phyloP scores from a whole-genome alignment of 2,113 vertebrate genomes.

The Oryzias melastigma region DNA sequence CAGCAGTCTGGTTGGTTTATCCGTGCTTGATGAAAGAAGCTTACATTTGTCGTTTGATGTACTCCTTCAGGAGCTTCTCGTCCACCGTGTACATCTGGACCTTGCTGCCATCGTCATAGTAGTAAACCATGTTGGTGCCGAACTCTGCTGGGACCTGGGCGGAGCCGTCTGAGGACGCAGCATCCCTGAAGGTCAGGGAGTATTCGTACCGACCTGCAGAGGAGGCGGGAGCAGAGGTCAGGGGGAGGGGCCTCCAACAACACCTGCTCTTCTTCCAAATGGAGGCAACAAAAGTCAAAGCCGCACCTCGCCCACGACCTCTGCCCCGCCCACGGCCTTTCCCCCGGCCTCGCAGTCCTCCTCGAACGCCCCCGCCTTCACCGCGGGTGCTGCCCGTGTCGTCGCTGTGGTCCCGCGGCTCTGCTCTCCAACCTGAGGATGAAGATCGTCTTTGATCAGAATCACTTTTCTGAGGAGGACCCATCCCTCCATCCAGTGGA shows the following conservation, averaged over 20 bases:
- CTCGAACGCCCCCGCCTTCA: slow-evolving; percentile 80
- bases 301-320: slow-evolving; percentile 82
- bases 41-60: slow-evolving; percentile 97
- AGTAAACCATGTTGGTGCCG: slow-evolving; percentile 88
- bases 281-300: background rate
- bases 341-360: slow-evolving; percentile 81
- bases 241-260: no score
- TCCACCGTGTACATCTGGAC: slow-evolving; percentile 92
- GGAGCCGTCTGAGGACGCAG: slow-evolving; percentile 77
- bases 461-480: no score
- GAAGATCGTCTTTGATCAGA: background rate
- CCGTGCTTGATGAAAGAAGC: slow-evolving; percentile 21
- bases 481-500: no score
- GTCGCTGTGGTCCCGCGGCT: slow-evolving; percentile 83
- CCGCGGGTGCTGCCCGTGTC: slow-evolving; percentile 83
- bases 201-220: slow-evolving; percentile 85
- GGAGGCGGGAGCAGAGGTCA: background rate
- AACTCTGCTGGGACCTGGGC: slow-evolving; percentile 76
- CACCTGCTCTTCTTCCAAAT: no score
- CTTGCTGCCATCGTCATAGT: slow-evolving; percentile 88
- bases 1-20: no score
- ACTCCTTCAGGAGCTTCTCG: slow-evolving; percentile 91
- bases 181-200: slow-evolving; percentile 79
- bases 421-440: slow-evolving; percentile 84
- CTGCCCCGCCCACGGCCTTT: slow-evolving; percentile 87